Evolutionary conservation across 2,888 invertebrate genomes (phyloP).

Genomic region (Matsumyia berberina): DNA sequence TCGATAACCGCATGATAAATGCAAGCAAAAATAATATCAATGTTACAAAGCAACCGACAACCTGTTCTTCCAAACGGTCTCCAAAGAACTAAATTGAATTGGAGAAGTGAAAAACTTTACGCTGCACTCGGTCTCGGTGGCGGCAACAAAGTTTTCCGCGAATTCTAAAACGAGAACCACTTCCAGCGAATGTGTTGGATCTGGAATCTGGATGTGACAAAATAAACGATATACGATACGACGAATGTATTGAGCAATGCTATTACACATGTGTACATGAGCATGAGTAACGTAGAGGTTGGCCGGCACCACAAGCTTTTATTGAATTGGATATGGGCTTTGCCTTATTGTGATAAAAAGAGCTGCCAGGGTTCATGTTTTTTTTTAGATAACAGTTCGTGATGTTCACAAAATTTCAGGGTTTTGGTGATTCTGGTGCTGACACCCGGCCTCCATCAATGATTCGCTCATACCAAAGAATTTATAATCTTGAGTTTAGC

Average conservation of each 20-base stretch:
- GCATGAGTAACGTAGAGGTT: not conserved
- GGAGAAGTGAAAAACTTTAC: not conserved
- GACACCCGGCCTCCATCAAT: too few relatives aligned
- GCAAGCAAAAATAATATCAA: not conserved
- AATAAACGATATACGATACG: too few relatives aligned
- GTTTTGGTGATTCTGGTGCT: too few relatives aligned
- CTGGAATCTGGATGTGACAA: not conserved
- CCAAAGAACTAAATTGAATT: slow-evolving; percentile 10
- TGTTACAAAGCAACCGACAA: not conserved
- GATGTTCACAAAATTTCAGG: too few relatives aligned
- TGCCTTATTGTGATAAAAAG: not conserved
- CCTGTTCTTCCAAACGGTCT: not conserved
- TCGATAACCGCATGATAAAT: slow-evolving; percentile 20
- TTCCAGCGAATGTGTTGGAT: slow-evolving; percentile 19
- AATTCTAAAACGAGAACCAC: not conserved
- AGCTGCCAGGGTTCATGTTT: not conserved
- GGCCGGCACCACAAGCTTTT: slow-evolving; percentile 35
- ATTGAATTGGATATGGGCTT: slow-evolving; percentile 6
- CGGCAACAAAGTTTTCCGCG: not conserved
- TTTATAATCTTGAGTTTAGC: too few relatives aligned
- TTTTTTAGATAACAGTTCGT: too few relatives aligned
- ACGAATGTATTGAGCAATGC: too few relatives aligned
- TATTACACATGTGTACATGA: not conserved
- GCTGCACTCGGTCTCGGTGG: not conserved
- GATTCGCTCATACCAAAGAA: too few relatives aligned